Evolutionary conservation across 2,113 vertebrate species (phyloP), one percentile per base, ranked within the genome.

Genomic region (Carlito syrichta): DNA sequence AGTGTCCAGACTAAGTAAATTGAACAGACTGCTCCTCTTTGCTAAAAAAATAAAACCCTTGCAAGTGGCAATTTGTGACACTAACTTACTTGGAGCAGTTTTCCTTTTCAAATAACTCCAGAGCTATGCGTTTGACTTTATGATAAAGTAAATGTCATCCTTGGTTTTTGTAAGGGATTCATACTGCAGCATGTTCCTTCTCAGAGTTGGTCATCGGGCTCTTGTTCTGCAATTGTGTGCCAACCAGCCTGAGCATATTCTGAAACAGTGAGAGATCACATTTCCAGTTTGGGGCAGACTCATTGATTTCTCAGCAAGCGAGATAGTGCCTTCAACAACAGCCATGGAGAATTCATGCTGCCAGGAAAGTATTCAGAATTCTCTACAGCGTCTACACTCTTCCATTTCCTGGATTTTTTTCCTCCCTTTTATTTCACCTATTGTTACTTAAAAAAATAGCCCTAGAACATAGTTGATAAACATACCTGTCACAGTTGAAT

Each of bases 1-100:
- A 96, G 58, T 66, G 84, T 76, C 94, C 92, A 96, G 81, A 94
- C 45, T 89, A 84, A 95, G 76, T 43, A 84, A 96, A 96, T 22
- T 82, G 35, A 96, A 76, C 63, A 94, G 68, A 87, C 52, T 89
- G 27, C 56, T 94, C 48, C 60, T 89, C 91, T 97, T 96, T 96
- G 92, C 89, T 94, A 96, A 96, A 92, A 87, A 76, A 38, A 88
- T 43, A 83, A 90, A 96, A 95, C 66, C 86, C 66, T 86, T 86
- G 13, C 23, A 95, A 95, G 71, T 84, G 63, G 66, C 43, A 35
- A 84, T 40, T 77, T 30, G 14, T 43, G n/a, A 84, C 54, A 86
- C 50, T 76, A 48, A 84, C 71, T 60, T 85, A 45, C 38, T 62
- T 35, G 20, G 48, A 63, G 3, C 60, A 66, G n/a, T 60, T 92